Percentiles rank a stretch among this genome's conserved stretches.
Conservation (phyloP, 2,113 vertebrate species). For the cat (Felis catus) region F.catus_Fca126_mat1.0 CM031428.1:39551001-39551500, state of each 20-base stretch:
- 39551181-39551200: background rate
- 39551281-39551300: background rate
- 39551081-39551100: accelerated
- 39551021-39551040: accelerated
- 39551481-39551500: background rate
- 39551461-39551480: background rate
- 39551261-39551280: background rate
- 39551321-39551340: background rate
- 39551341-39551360: background rate
- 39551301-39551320: background rate
- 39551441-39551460: background rate
- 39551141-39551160: background rate
- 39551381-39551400: background rate
- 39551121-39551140: background rate
- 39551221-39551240: background rate
- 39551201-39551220: background rate
- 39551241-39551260: background rate
- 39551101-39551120: background rate
- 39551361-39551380: background rate
- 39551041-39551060: background rate
- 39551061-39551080: background rate
- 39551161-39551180: background rate
- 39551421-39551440: background rate
- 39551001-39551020: background rate
- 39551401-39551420: background rate